Conservation (phyloP, 2,888 invertebrate species). For the Sarcophaga caerulescens region DNA sequence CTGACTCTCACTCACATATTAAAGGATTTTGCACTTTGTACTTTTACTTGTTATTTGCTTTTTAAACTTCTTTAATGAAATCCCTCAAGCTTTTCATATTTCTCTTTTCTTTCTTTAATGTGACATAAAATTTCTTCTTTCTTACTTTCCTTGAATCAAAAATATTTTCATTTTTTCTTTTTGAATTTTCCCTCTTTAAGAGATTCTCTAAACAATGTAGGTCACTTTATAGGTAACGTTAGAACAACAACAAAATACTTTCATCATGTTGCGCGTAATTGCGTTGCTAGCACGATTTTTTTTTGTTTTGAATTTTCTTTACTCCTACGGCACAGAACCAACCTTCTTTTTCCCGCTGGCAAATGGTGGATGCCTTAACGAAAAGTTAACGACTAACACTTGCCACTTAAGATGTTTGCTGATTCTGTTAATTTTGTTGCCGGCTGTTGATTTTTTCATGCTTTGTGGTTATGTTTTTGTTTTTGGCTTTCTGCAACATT, state of each 20-base stretch:
- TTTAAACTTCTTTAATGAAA: too few species aligned
- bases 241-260: slow-evolving; percentile 8
- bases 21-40: too few species aligned
- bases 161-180: not conserved
- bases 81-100: not conserved
- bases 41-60: too few species aligned
- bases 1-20: too few species aligned
- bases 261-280: not conserved
- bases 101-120: not conserved
- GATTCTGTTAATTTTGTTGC: slow-evolving; percentile 10
- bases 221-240: slow-evolving; percentile 27
- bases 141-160: not conserved
- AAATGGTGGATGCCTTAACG: slow-evolving; percentile 12
- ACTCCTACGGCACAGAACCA: too few species aligned
- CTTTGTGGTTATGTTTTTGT: too few species aligned
- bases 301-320: not conserved
- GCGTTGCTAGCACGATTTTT: not conserved
- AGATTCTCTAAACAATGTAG: slow-evolving; percentile 5
- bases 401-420: slow-evolving; percentile 22
- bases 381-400: slow-evolving; percentile 29
- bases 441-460: too few species aligned
- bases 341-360: slow-evolving; percentile 9
- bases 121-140: not conserved
- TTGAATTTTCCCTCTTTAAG: not conserved
- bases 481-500: too few species aligned